phyloP scores from a whole-genome alignment of 2,797 vertebrate species.

The Oreochromis grahami region DNA sequence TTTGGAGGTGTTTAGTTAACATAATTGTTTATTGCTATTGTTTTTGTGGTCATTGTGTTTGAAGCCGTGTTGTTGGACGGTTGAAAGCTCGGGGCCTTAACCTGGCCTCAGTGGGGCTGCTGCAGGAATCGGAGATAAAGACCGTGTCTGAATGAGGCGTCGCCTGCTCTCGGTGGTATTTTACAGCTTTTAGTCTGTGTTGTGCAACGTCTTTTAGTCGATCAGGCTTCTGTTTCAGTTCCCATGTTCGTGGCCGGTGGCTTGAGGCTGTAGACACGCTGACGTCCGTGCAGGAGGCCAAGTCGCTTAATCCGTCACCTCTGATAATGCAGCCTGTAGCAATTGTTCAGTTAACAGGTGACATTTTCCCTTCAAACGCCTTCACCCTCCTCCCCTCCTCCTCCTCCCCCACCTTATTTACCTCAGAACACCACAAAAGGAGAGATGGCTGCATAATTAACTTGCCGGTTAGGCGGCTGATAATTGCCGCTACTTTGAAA shows the following conservation, averaged over 20 bases:
- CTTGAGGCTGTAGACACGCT: neutral
- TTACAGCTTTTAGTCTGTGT: neutral
- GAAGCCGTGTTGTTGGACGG: neutral
- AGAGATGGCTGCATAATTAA: constrained; percentile 18
- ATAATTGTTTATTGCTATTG: neutral
- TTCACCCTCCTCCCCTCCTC: neutral
- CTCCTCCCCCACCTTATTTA: constrained; percentile 18
- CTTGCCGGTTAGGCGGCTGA: neutral
- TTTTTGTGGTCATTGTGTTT: neutral
- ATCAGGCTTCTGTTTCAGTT: neutral
- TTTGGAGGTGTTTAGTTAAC: neutral
- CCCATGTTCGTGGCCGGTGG: neutral
- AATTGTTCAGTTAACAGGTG: constrained; percentile 23
- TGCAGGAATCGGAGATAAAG: neutral
- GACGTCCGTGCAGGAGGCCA: neutral
- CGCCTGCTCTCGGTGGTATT: neutral
- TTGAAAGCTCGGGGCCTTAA: neutral
- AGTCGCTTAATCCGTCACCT: constrained; percentile 8
- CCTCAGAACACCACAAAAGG: constrained; percentile 16
- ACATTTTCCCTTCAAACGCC: constrained; percentile 14
- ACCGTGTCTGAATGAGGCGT: neutral
- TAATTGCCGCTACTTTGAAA: constrained; percentile 35
- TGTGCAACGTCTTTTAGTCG: neutral
- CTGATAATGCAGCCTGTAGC: constrained; percentile 22
- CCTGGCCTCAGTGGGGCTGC: neutral